Conservation (phyloP, 1,140 invertebrate genomes). For the Phymastichus coffea region DNA sequence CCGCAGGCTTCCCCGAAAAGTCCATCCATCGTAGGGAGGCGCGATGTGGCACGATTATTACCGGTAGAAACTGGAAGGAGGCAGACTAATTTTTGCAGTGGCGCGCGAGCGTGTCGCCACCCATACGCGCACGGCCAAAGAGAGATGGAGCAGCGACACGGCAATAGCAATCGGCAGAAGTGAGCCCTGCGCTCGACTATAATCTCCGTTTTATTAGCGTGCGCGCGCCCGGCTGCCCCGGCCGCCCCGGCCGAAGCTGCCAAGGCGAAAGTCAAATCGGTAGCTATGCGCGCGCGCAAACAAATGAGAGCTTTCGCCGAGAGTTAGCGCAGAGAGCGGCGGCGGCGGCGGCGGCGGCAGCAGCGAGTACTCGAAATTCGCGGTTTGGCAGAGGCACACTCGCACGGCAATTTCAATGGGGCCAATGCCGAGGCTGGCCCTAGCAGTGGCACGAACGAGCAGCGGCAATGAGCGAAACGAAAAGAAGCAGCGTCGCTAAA, state of each 20-base stretch:
- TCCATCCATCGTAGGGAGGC: neutral
- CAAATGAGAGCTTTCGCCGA: neutral
- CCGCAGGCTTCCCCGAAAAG: conserved; percentile 8
- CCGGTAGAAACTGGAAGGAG: too few species aligned
- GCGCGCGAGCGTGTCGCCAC: too few species aligned
- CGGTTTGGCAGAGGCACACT: conserved; percentile 30
- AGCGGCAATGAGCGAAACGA: conserved; percentile 15
- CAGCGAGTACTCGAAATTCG: conserved; percentile 35
- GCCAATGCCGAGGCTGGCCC: neutral
- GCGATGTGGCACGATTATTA: neutral
- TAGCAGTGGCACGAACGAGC: conserved; percentile 15
- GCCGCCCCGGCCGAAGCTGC: too few species aligned
- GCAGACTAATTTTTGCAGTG: neutral
- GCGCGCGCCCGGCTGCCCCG: neutral
- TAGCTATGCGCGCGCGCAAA: neutral
- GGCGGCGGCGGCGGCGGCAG: too few species aligned
- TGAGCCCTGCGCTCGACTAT: too few species aligned
- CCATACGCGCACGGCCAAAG: neutral
- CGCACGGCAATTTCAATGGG: conserved; percentile 37
- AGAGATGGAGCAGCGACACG: conserved; percentile 35
- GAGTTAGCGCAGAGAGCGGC: neutral
- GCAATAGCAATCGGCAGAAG: conserved; percentile 32
- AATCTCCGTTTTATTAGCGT: conserved; percentile 38
- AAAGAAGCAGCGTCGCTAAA: conserved; percentile 35
- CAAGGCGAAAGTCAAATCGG: too few species aligned